phyloP scores from a whole-genome alignment of 2,797 vertebrate genomes.

The Glyptemys insculpta region DNA sequence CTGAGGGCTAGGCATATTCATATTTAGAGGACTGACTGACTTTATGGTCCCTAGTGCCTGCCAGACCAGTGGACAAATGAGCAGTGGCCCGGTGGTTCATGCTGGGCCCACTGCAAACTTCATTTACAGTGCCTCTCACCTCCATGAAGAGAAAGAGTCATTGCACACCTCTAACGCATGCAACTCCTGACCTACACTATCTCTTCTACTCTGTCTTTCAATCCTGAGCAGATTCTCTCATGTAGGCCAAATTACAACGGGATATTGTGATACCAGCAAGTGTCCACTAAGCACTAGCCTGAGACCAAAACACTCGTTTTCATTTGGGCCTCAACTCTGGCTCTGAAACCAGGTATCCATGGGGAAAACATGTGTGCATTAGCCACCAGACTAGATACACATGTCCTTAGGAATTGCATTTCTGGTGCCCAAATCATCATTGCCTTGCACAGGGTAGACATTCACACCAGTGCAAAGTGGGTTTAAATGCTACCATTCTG shows the following conservation, averaged over 20 bases:
- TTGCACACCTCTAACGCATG: not conserved
- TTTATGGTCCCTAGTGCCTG: constrained; percentile 11
- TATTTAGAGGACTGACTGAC: not conserved
- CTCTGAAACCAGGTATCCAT: not conserved
- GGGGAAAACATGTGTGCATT: not conserved
- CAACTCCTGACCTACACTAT: fast-evolving
- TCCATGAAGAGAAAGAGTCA: not conserved
- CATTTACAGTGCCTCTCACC: not conserved
- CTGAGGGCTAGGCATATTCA: not conserved
- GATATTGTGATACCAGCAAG: not conserved
- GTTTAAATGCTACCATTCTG: not conserved
- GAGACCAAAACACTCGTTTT: not conserved
- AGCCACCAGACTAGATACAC: not conserved
- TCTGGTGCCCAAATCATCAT: not conserved
- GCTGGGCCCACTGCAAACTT: not conserved
- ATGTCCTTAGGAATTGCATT: not conserved
- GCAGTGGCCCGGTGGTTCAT: not conserved
- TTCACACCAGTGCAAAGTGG: not conserved
- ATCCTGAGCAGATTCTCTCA: not conserved
- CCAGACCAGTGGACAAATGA: not conserved
- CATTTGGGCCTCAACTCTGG: not conserved
- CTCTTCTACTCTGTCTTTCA: not conserved
- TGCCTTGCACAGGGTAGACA: not conserved
- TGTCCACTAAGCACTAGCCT: not conserved
- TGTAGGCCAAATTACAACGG: not conserved